Base-by-base conservation (phyloP, 2,888 invertebrate species). In the Polydrusus pterygomalis region DNA sequence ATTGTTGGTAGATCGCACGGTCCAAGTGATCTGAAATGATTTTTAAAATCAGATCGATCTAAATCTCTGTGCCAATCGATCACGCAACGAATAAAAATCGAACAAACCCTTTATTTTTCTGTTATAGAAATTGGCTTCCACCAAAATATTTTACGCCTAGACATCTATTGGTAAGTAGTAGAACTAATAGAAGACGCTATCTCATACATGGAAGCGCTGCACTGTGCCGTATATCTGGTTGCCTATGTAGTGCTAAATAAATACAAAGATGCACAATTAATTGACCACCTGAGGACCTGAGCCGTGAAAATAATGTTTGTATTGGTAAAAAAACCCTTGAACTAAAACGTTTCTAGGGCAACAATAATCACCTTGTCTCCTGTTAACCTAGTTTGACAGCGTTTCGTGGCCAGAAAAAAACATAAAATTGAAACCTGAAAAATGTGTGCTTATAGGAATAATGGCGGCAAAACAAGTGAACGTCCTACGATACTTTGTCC, bases 401-500 rank as follows among this genome's bases (percentile, higher is more conserved):
- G 9, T 60, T 60, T 10, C 38, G n/a, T 38, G 9, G 30, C 1
- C 5, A 8, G 6, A 60, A 60, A 25, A 30, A 1, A 10, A 11
- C 2, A 38, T 5, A 10, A 17, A 34, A 7, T 30, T 30, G 30
- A 64, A 45, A n/a, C 20, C 11, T 2, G 15, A 49, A 51, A 64
- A 56, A 68, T 68, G 68, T 40, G 38, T n/a, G 3, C 68, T 25
- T 40, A 34, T 10, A 68, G 40, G 43, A 54, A 54, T 54, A 25
- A 18, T 15, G 17, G 20, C 34, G 17, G 17, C 18, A 56, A 54
- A 38, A 18, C 51, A 68, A 63, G 8, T 10, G 40, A 34, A 34
- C 34, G 49, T 38, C 58, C 56, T 1, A 69, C 15, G 15, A 69
- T 69, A 47, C 17, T 69, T 30, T 69, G 69, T 20, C 69, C 69